Conservation (phyloP, 2,888 invertebrate genomes). For the Carterocephalus palaemon region DNA sequence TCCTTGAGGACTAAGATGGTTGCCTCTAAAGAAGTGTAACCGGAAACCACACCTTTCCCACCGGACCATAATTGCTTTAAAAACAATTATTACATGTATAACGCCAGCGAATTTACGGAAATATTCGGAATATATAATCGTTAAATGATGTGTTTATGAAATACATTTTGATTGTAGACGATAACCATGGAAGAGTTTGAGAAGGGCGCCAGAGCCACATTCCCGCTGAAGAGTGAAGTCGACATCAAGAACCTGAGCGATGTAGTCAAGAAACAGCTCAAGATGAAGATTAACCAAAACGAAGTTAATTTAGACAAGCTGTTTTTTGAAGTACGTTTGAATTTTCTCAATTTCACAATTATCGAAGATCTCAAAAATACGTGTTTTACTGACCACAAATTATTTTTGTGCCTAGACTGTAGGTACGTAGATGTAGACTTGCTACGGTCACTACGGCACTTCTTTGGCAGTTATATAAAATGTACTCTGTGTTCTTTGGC, state of each 20-base stretch:
- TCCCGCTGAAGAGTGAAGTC: conserved; percentile 70
- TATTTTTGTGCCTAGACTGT: neutral
- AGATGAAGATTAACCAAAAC: conserved; percentile 56
- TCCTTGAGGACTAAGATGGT: no score
- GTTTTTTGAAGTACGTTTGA: conserved; percentile 56
- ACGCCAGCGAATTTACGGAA: no score
- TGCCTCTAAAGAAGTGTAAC: no score
- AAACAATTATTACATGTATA: no score
- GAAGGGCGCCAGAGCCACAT: conserved; percentile 55
- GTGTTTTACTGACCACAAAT: neutral
- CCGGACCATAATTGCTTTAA: no score
- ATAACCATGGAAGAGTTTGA: conserved; percentile 67
- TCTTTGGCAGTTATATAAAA: neutral
- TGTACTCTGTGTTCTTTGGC: neutral
- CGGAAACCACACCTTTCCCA: no score
- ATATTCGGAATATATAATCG: no score
- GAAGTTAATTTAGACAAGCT: conserved; percentile 67
- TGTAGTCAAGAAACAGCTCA: conserved; percentile 65
- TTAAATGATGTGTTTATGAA: no score
- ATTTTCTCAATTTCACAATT: neutral
- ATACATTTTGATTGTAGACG: no score
- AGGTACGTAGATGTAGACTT: neutral
- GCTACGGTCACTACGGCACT: neutral
- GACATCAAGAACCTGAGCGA: conserved; percentile 68
- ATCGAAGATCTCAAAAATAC: neutral